Base-by-base conservation (phyloP, 2,797 vertebrate genomes). In the Megalops cyprinoides region DNA sequence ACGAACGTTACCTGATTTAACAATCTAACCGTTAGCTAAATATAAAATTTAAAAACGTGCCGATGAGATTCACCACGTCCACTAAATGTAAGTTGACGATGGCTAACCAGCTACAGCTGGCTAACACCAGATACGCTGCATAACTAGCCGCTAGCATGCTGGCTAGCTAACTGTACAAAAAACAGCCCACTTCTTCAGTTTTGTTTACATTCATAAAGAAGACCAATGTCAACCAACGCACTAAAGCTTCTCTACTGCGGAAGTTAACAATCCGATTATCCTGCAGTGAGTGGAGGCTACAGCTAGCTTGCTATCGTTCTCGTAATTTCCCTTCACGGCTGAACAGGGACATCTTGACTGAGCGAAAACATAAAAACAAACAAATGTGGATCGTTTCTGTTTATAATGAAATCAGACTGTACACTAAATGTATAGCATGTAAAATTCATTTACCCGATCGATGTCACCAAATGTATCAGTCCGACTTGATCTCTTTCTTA, bases 301-400 rank as follows among this genome's bases (percentile, higher is more conserved):
- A n/a, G n/a, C n/a, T n/a, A n/a, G n/a, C n/a, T n/a, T n/a, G n/a
- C n/a, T n/a, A n/a, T 62, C 37, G 39, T 44, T 42, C 34, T 69
- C 65, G 65, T 42, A 69, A 44, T 71, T 71, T 44, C 67, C 67
- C 39, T 44, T 71, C 67, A 42, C 15, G 18, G 20, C 67, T 53
- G 51, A 2, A 74, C 71, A 14, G 71, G 46, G 71, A 74, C 73
- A 74, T 74, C 44, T 74, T 74, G 73, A 49, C 49, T 74, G 23
- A 5, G n/a, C 20, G 14, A 23, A 4, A 6, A 25, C 28, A 15
- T 46, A n/a, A 1, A 23, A 25, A 74, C 4, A 20, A 15, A 49
- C 12, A 10, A 74, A 3, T 6, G 46, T 49, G 23, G 37, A n/a
- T 49, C n/a, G 49, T 49, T 48, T 51, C 18, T 51, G 49, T 51